Conservation (phyloP, 2,888 invertebrate genomes). For the Synergus gifuensis region DNA sequence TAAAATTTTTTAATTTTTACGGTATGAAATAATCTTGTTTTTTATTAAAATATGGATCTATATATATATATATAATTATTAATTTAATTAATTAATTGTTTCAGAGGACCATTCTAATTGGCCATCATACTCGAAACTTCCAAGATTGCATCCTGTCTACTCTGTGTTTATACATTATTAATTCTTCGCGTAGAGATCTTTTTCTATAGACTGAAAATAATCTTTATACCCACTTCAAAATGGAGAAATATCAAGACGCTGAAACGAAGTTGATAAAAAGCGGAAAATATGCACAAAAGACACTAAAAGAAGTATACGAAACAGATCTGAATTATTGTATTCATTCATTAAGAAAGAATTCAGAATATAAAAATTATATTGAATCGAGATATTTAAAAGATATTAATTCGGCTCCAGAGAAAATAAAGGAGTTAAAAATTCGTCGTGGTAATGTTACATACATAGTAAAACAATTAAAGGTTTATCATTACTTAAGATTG, state of each 20-base stretch:
- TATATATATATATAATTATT: too few species aligned
- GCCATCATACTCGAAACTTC: background rate
- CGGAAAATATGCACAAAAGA: background rate
- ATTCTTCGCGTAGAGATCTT: background rate
- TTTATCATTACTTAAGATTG: background rate
- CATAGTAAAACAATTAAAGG: background rate
- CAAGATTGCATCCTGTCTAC: background rate
- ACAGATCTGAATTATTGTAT: background rate
- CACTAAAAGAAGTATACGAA: background rate
- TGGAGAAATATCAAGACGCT: background rate
- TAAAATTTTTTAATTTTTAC: too few species aligned
- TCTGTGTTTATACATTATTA: background rate
- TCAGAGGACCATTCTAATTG: too few species aligned
- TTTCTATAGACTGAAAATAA: background rate
- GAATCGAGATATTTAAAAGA: background rate
- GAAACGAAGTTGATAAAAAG: background rate
- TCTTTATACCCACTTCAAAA: background rate
- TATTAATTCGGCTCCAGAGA: background rate
- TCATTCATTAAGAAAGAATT: background rate
- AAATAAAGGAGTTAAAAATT: background rate
- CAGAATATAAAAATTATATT: background rate
- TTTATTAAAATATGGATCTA: too few species aligned
- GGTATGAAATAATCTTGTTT: too few species aligned
- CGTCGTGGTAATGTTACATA: background rate
- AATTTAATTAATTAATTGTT: too few species aligned